phyloP scores from a whole-genome alignment of 2,797 vertebrate species.

The Tokudaia muenninki region DNA sequence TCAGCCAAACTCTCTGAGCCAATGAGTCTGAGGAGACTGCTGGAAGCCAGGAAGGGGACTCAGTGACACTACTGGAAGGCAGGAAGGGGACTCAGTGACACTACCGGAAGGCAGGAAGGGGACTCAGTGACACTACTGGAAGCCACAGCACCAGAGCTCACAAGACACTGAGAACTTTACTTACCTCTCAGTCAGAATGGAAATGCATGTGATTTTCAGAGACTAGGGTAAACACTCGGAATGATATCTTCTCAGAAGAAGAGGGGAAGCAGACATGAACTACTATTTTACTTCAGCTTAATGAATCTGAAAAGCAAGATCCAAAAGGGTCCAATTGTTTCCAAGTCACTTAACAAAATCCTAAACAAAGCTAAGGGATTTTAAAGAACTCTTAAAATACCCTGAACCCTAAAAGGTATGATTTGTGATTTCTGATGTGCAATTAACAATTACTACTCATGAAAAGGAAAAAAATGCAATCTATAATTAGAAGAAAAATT shows the following conservation, averaged over 20 bases:
- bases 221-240: constrained; percentile 31
- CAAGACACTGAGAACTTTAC: constrained; percentile 8
- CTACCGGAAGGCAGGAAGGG: not conserved
- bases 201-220: constrained; percentile 47
- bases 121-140: not conserved
- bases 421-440: constrained; percentile 53
- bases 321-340: constrained; percentile 56
- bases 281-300: constrained; percentile 34
- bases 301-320: constrained; percentile 65
- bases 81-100: not conserved
- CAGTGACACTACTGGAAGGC: not conserved
- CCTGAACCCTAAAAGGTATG: not conserved
- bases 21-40: not conserved
- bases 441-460: constrained; percentile 50
- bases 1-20: not conserved
- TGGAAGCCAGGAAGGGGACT: not conserved
- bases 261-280: not conserved
- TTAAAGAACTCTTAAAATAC: constrained; percentile 56
- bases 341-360: constrained; percentile 60
- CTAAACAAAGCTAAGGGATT: constrained; percentile 55
- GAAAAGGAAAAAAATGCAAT: constrained; percentile 59
- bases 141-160: constrained; percentile 7
- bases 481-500: constrained; percentile 59
- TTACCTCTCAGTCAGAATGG: constrained; percentile 14
- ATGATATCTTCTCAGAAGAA: constrained; percentile 20